These are phyloP conservation scores for Xylota segnis DNA, from an alignment of 2,888 invertebrate species.

Conservation along the genomic window DNA sequence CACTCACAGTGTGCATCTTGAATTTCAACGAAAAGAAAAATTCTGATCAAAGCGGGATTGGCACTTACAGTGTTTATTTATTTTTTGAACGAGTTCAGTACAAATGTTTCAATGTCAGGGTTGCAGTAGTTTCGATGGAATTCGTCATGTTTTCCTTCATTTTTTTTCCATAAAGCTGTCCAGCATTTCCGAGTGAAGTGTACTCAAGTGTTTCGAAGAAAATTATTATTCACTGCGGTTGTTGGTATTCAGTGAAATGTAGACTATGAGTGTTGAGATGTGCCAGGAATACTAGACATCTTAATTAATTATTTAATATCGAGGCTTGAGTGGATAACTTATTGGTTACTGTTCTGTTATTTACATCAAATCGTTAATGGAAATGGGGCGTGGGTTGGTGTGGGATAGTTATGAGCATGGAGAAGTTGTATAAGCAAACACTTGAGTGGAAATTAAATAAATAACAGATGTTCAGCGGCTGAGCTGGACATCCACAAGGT, in stretches of 20 bases:
- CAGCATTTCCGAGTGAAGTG: conserved; percentile 22
- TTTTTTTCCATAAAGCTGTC: not conserved
- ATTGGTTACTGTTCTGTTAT: conserved; percentile 12
- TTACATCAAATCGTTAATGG: conserved; percentile 37
- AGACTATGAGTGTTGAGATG: conserved; percentile 19
- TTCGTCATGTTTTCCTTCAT: conserved; percentile 18
- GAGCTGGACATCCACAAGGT: not conserved
- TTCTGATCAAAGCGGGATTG: conserved; percentile 8
- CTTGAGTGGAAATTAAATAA: not conserved
- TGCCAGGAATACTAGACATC: conserved; percentile 28
- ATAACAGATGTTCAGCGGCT: conserved; percentile 14
- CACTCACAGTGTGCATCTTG: not conserved
- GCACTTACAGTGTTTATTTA: not conserved
- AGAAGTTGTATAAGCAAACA: conserved; percentile 16
- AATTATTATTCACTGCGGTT: conserved; percentile 29
- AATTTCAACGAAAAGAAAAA: conserved; percentile 26
- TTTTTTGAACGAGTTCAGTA: conserved; percentile 17
- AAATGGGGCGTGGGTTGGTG: conserved; percentile 16
- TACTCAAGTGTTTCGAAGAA: conserved; percentile 2
- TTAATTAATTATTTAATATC: conserved; percentile 8
- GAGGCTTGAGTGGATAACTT: not conserved
- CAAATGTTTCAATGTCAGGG: conserved; percentile 33
- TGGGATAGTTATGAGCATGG: conserved; percentile 18
- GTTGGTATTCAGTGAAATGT: conserved; percentile 26
- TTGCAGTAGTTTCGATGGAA: conserved; percentile 16